A percentile compares a stretch with the other conserved stretches of the same genome.
phyloP scores from a whole-genome alignment of 2,888 invertebrate species.

The Harpalus rufipes region DNA sequence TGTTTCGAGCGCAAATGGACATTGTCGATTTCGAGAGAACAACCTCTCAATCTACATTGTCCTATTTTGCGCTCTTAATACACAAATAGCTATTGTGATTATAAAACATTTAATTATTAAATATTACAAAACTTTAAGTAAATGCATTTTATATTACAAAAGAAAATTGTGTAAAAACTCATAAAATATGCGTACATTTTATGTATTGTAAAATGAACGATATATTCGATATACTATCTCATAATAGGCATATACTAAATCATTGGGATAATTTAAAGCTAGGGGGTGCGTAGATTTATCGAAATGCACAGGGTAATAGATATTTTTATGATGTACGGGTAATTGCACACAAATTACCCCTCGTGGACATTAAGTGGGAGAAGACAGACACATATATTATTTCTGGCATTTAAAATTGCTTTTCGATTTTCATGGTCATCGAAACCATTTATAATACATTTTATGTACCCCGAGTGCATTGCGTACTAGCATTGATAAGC shows the following conservation, averaged over 20 bases:
- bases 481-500: not conserved
- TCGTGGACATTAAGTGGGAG: slow-evolving; percentile 4
- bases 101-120: no score
- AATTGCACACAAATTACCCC: slow-evolving; percentile 24
- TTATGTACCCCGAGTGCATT: slow-evolving; percentile 5
- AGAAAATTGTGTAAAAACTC: no score
- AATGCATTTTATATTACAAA: no score
- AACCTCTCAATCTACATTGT: no score
- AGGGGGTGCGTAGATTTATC: slow-evolving; percentile 7
- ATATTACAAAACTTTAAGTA: no score
- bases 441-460: not conserved
- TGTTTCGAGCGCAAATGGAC: no score
- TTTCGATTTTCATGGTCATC: slow-evolving; percentile 6
- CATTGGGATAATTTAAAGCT: not conserved
- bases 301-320: slow-evolving; percentile 1
- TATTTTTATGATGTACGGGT: slow-evolving; percentile 21
- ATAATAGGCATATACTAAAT: slow-evolving; percentile 8
- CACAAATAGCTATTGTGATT: no score
- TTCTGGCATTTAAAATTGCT: slow-evolving; percentile 37
- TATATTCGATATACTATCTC: not conserved
- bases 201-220: not conserved
- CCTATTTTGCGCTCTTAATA: no score
- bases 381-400: slow-evolving; percentile 44
- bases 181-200: no score
- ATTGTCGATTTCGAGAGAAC: no score